These are phyloP conservation scores for Tromatobia lineatoria DNA, from an alignment of 2,888 invertebrate genomes.

Conservation along the genomic window DNA sequence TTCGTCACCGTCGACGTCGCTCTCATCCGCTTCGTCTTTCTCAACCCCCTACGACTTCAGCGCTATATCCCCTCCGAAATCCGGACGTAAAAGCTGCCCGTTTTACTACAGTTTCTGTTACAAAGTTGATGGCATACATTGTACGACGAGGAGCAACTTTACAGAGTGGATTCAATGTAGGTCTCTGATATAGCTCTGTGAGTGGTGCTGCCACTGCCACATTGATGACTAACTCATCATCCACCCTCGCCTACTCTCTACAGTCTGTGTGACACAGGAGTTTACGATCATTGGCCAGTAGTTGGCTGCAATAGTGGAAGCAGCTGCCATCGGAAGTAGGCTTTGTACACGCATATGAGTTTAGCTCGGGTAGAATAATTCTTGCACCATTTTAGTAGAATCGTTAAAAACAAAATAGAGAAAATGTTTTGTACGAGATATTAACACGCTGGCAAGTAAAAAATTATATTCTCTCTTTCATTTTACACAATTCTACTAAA, in stretches of 20 bases:
- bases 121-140: constrained; percentile 23
- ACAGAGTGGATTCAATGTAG: constrained; percentile 11
- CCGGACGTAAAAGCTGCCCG: constrained; percentile 42
- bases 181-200: constrained; percentile 18
- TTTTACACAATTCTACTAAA: too few relatives aligned
- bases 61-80: constrained; percentile 36
- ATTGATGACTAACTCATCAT: constrained; percentile 34
- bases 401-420: too few relatives aligned
- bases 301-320: constrained; percentile 16
- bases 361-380: background rate
- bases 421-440: too few relatives aligned
- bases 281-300: constrained; percentile 45
- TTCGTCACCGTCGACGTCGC: constrained; percentile 62
- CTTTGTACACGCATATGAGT: background rate
- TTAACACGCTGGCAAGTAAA: too few relatives aligned
- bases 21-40: constrained; percentile 53
- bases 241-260: background rate
- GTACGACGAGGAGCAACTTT: constrained; percentile 40
- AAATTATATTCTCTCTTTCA: too few relatives aligned
- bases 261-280: background rate
- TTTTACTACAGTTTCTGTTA: constrained; percentile 40
- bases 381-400: background rate
- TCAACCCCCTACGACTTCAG: constrained; percentile 15
- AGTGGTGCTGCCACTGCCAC: background rate
- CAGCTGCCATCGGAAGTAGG: background rate